Base-by-base conservation (phyloP, 2,113 vertebrate genomes). In the Callipepla californica region DNA sequence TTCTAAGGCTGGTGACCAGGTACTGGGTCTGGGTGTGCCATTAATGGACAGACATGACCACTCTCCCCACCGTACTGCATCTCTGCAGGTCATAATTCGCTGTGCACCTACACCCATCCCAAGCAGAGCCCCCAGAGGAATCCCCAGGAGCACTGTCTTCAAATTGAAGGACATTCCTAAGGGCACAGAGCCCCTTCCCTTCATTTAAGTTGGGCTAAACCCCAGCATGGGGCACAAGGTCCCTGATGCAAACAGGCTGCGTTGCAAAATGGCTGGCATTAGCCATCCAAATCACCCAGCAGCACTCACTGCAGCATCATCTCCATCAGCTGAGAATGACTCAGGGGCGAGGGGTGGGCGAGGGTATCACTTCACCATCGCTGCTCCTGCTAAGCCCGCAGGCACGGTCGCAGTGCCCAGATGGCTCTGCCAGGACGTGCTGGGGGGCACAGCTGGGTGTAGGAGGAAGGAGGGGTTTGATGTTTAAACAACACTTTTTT, bases 321-420 rank as follows among this genome's bases (percentile, higher is more conserved):
- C 86, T 76, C 80, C 70, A 85, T 93, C 92, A 95, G 91, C 95
- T 93, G 94, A 87, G 84, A 21, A 66, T 96, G 91, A 96, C 89
- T 94, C 92, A 82, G 84, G 89, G 66, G 16, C 0, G 2, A 68
- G 42, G 66, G 34, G 32, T 79, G 81, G 67, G 73, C 0, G 0
- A 26, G 45, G 85, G 62, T 42, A 62, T 48, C 48, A 45, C 17
- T 13, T 78, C 38, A 40, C 66, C 42, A 20, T 45, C 23, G 0
- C 77, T 73, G 83, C 44, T 76, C 73, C 28, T 45, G 51, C 83
- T 45, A n/a, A 94, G 90, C 83, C 82, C 4, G 8, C 50, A 21
- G 38, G 62, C 0, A 4, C 40, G 55, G n/a, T 88, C 30, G 36
- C 55, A 85, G 38, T 67, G 90, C 50, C 66, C 74, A 53, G 38